These are phyloP conservation scores for Himalopsyche japonica DNA, from an alignment of 2,888 invertebrate species.

Conservation along the genomic window DNA sequence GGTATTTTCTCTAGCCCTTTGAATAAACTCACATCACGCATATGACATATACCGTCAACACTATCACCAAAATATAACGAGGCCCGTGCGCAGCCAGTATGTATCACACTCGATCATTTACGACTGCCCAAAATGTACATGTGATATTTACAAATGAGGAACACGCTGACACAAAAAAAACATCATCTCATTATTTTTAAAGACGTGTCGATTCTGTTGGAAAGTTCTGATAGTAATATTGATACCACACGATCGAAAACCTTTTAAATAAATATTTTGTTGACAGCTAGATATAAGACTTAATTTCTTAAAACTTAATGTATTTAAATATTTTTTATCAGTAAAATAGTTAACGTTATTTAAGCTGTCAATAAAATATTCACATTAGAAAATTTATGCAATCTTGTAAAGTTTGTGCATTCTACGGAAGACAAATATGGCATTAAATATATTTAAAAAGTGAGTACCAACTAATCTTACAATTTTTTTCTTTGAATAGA, in stretches of 20 bases:
- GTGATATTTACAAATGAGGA: neutral
- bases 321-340: no score
- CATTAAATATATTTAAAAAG: neutral
- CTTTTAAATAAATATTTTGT: no score
- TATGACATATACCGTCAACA: neutral
- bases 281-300: no score
- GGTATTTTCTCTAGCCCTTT: no score
- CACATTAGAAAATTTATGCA: no score
- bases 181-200: neutral
- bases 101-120: constrained; percentile 22
- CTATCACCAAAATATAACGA: neutral
- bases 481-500: constrained; percentile 83
- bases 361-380: no score
- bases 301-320: no score
- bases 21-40: neutral
- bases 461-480: constrained; percentile 58
- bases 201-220: neutral
- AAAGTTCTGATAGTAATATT: no score
- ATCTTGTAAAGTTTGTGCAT: no score
- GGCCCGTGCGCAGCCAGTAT: constrained; percentile 22
- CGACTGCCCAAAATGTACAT: constrained; percentile 7
- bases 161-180: neutral
- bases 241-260: no score
- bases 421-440: no score
- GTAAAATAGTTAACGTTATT: no score